phyloP scores from a whole-genome alignment of 2,113 vertebrate species.

The Vanacampus margaritifer region DNA sequence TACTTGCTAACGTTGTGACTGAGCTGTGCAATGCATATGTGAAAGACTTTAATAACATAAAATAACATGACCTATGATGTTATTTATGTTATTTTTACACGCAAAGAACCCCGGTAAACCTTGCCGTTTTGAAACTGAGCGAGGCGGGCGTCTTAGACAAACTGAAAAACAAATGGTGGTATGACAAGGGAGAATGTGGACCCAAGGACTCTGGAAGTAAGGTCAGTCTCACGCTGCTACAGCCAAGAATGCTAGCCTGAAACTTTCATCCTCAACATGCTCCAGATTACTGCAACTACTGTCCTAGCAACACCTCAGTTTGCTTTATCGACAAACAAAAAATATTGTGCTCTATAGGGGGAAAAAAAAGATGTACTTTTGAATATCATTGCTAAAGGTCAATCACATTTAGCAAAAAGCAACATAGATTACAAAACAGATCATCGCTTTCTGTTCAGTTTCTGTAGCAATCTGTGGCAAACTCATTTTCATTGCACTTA shows the following conservation, averaged over 20 bases:
- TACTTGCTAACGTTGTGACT: conserved; percentile 51
- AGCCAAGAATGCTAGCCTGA: conserved; percentile 64
- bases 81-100: conserved; percentile 99
- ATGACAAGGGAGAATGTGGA: conserved; percentile 99
- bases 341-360: conserved; percentile 18
- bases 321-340: background rate
- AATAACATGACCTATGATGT: conserved; percentile 99
- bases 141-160: conserved; percentile 99
- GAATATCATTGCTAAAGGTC: conserved; percentile 2
- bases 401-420: conserved; percentile 20
- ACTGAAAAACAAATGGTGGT: conserved; percentile 99
- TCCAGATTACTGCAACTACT: conserved; percentile 65
- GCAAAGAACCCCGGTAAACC: conserved; percentile 99
- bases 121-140: conserved; percentile 99
- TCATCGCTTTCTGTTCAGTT: conserved; percentile 30
- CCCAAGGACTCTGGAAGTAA: conserved; percentile 99
- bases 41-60: conserved; percentile 99
- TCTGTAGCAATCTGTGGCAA: conserved; percentile 60
- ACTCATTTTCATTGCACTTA: conserved; percentile 42
- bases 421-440: conserved; percentile 17
- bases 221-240: conserved; percentile 88
- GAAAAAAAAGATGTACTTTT: background rate
- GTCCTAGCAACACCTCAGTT: conserved; percentile 27
- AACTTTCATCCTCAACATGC: conserved; percentile 59
- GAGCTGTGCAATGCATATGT: conserved; percentile 91